Evolutionary conservation across 2,113 vertebrate genomes (phyloP).

Genomic region (Amblyornis subalaris): DNA sequence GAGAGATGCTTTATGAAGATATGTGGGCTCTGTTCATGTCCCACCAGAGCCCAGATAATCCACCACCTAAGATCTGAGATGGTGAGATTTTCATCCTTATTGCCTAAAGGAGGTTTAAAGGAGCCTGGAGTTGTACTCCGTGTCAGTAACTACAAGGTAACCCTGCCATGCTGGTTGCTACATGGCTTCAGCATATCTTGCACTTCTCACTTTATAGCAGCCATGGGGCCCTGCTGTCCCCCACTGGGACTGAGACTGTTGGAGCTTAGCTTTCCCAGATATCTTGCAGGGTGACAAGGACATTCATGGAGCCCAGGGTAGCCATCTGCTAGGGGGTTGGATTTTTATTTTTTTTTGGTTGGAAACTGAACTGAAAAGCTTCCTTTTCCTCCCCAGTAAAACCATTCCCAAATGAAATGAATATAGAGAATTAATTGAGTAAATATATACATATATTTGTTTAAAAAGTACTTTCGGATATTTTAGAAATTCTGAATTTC

Average conservation of each 20-base stretch:
- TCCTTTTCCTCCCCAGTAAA: neutral
- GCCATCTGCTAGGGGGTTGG: neutral
- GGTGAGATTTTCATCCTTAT: neutral
- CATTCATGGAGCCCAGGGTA: neutral
- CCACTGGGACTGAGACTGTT: neutral
- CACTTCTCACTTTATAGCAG: neutral
- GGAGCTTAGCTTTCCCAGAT: neutral
- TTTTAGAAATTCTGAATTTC: neutral
- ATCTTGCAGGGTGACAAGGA: neutral
- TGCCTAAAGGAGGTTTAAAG: neutral
- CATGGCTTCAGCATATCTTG: neutral
- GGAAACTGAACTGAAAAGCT: neutral
- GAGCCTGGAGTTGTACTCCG: accelerated
- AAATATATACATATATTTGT: neutral
- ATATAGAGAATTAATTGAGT: neutral
- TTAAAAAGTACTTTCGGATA: neutral
- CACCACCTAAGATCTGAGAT: neutral
- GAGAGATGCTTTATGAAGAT: neutral
- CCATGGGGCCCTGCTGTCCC: neutral
- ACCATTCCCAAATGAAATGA: neutral
- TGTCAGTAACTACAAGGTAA: neutral
- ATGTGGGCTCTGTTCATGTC: neutral
- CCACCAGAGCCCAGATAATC: neutral
- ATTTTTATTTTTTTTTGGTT: neutral
- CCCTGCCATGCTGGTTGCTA: neutral